phyloP scores from a whole-genome alignment of 2,888 invertebrate species.

The Lithophane ornitopus region DNA sequence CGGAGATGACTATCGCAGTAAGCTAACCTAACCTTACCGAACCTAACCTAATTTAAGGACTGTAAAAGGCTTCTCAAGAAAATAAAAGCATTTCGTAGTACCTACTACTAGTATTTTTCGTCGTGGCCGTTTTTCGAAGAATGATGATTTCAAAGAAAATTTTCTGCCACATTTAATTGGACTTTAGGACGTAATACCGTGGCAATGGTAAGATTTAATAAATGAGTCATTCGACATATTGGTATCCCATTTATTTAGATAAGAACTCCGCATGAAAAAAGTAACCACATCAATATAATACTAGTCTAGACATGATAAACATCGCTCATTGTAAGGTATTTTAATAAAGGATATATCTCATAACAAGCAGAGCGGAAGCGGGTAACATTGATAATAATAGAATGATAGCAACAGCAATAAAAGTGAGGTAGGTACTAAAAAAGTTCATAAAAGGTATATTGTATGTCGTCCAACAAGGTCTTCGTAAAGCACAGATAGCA shows the following conservation, averaged over 20 bases:
- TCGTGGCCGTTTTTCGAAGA: not conserved
- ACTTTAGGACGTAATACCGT: not conserved
- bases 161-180: not conserved
- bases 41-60: no score
- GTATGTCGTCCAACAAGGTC: not conserved
- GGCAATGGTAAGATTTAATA: not conserved
- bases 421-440: not conserved
- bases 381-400: not conserved
- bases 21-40: no score
- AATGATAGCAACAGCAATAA: not conserved
- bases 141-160: no score
- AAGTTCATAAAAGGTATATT: not conserved
- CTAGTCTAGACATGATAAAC: conserved; percentile 35
- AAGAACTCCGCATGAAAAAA: not conserved
- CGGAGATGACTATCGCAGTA: no score
- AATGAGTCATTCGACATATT: conserved; percentile 11
- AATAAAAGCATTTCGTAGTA: not conserved
- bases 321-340: conserved; percentile 11
- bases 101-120: not conserved
- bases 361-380: not conserved
- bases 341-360: not conserved
- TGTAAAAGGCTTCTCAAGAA: no score
- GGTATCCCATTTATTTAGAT: not conserved
- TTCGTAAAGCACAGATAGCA: not conserved
- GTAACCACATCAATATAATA: not conserved